phyloP scores from a whole-genome alignment of 2,888 invertebrate species.

The Erynnis tages region DNA sequence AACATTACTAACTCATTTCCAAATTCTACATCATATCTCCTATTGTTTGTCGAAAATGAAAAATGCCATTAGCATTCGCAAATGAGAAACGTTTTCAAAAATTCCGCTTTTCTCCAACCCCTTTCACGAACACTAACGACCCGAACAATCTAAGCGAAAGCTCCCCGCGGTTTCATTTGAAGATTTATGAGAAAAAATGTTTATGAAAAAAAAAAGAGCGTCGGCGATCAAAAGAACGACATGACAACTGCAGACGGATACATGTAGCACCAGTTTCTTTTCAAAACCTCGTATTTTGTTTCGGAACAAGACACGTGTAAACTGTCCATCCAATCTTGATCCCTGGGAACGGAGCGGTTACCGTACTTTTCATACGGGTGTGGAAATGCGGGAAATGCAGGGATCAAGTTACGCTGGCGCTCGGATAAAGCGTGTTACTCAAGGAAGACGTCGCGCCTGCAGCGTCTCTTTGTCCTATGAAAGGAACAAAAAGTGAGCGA shows the following conservation, averaged over 20 bases:
- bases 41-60: neutral
- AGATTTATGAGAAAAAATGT: constrained; percentile 22
- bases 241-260: constrained; percentile 58
- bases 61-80: neutral
- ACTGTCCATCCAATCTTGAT: constrained; percentile 53
- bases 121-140: constrained; percentile 16
- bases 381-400: constrained; percentile 18
- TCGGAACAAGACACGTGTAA: constrained; percentile 54
- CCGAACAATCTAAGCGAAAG: constrained; percentile 16
- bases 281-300: constrained; percentile 62
- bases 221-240: constrained; percentile 53
- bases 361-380: constrained; percentile 12
- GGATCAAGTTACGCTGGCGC: constrained; percentile 49
- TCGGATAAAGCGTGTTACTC: constrained; percentile 51
- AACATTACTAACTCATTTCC: no score
- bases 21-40: neutral
- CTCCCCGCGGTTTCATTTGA: constrained; percentile 13
- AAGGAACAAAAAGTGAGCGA: constrained; percentile 65
- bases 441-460: constrained; percentile 58
- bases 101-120: neutral
- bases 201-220: constrained; percentile 35
- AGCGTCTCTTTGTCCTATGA: constrained; percentile 62
- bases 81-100: neutral
- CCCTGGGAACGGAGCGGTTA: constrained; percentile 27
- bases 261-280: constrained; percentile 52